Evolutionary conservation across 2,888 invertebrate genomes (phyloP).

Genomic region (Theodoxus fluviatilis): DNA sequence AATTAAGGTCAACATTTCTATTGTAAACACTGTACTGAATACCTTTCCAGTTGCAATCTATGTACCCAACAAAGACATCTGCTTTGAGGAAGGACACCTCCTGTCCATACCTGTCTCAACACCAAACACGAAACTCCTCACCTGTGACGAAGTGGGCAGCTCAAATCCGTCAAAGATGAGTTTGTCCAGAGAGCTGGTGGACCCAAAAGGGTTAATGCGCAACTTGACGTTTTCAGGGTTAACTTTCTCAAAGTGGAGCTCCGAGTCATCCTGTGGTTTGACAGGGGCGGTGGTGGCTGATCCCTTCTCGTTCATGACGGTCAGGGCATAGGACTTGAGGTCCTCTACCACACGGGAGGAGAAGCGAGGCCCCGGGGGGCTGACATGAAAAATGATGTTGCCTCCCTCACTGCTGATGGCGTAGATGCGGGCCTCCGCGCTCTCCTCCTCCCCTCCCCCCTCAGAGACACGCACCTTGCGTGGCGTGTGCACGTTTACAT

Average conservation of each 20-base stretch:
- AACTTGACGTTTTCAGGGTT: conserved; percentile 71
- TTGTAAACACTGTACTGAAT: too few species aligned
- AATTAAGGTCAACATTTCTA: too few species aligned
- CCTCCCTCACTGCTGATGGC: conserved; percentile 85
- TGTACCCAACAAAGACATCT: too few species aligned
- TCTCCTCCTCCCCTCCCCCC: conserved; percentile 45
- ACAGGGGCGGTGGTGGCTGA: conserved; percentile 45
- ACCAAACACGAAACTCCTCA: too few species aligned
- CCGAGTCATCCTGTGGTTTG: conserved; percentile 64
- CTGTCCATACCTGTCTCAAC: too few species aligned
- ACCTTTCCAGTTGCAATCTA: too few species aligned
- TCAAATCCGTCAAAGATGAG: conserved; percentile 57
- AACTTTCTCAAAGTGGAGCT: conserved; percentile 68
- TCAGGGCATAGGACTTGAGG: conserved; percentile 69
- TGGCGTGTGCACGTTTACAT: conserved; percentile 68
- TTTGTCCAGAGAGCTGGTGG: conserved; percentile 57
- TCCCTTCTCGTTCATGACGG: conserved; percentile 66
- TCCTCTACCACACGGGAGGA: conserved; percentile 65
- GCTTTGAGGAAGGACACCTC: too few species aligned
- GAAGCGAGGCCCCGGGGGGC: conserved; percentile 44
- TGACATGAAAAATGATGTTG: conserved; percentile 72
- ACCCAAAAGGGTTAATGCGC: conserved; percentile 74
- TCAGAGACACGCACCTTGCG: conserved; percentile 53
- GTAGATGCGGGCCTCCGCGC: conserved; percentile 73
- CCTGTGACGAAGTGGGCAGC: conserved; percentile 41